Base-by-base conservation (phyloP, 1,140 invertebrate species). In the Leptinotarsa texana region DNA sequence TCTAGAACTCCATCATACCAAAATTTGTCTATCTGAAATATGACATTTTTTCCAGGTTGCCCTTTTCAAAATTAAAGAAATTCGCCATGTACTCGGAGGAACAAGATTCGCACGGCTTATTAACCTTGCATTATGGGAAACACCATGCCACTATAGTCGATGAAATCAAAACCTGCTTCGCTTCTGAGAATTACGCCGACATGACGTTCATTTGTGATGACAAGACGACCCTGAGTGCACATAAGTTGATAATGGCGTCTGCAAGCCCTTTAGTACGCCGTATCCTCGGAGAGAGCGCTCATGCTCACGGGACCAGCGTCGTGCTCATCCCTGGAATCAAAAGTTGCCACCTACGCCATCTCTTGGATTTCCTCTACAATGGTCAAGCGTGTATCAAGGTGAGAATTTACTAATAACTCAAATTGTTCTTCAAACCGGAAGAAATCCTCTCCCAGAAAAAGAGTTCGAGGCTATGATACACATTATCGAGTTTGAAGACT, bases 71-170 rank as follows among this genome's bases (percentile, higher is more conserved):
- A 63, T 66, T 67, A 80, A 78, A 74, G 65, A 80, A 79, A 77
- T 81, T 80, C 83, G 84, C 84, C 84, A 85, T 85, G 84, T 85
- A 84, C 84, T 80, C 84, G 73, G 83, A 83, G 76, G 83, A 84
- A 80, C 81, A 83, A 81, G 84, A 85, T 75, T 79, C 83, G 69
- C 84, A 85, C 79, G 84, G 84, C 77, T 78, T 94, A 87, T 90
- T 95, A 88, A 95, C 93, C 83, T 91, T 95, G 86, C 93, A 94
- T 87, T 95, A 95, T 88, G 93, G 93, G 87, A 95, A 95, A 88
- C 93, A 95, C 89, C 93, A 93, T 88, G 93, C 93, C 86, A 94
- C 93, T 85, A 91, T 95, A 88, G 91, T 93, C 84, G 93, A 93
- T 83, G 94, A 95, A 88, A 92, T 95, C 84, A 92, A 92, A 82